Base-by-base conservation (phyloP, 2,797 vertebrate species). In the Rhinella marina region DNA sequence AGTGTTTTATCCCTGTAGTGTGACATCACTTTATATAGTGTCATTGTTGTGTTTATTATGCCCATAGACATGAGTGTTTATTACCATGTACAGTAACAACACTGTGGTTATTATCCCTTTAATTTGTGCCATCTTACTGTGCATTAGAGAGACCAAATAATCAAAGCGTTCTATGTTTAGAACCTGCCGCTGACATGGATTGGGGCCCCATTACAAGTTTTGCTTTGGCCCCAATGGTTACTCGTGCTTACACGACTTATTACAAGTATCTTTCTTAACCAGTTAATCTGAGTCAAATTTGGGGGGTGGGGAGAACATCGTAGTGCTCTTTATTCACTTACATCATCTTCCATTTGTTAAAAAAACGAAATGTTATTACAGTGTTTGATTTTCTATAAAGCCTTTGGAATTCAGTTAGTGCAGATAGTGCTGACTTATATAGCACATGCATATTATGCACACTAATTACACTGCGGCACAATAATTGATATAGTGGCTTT, bases 401-500 rank as follows among this genome's bases (percentile, higher is more conserved):
- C 52, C 78, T 78, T 84, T 78, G 29, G 62, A 80, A 84, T 88
- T 88, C 52, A 61, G 68, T 82, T 85, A 76, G 57, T 81, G 78
- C 66, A 50, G 84, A 85, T 77, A 83, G 50, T 89, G 72, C 61
- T 78, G 79, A 77, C 72, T 86, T 89, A 84, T 87, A 84, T 78
- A 83, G 81, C 73, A 83, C 61, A 75, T 56, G 25, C 80, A 89
- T 82, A 77, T 77, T 77, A 89, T 83, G 52, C 72, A 61, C 88
- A 78, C 59, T 89, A 89, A 89, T 89, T 86, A 89, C 61, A 11
- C 85, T 72, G 75, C 81, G 54, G 85, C 64, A 89, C 80, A 83
- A 86, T 89, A 89, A 89, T 89, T 93, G 92, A 93, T 93, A 90
- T 90, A 92, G 93, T 89, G 85, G 89, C 90, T 92, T 90, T 92